Evolutionary conservation across 2,797 vertebrate species (phyloP), one percentile per base, ranked within the genome.

Genomic region (Nasua narica): DNA sequence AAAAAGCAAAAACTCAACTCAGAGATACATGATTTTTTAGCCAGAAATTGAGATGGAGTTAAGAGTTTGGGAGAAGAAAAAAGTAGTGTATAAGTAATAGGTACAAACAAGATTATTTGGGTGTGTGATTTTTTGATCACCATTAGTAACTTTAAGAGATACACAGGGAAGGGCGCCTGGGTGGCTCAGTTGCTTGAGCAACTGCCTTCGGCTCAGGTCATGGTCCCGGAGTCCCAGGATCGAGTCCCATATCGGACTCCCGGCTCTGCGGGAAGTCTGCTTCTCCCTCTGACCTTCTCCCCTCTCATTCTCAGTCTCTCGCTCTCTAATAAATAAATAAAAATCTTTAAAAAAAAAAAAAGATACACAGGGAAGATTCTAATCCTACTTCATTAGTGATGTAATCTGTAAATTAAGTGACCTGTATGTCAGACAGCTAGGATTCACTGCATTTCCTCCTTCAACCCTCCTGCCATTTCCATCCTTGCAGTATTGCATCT

Each of bases 51-150:
- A 92, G 54, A 65, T 46, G 60, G 85, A 95, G 23, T 16, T 65
- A 70, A 81, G n/a, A 52, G 11, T 86, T 90, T 92, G 23, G 19
- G 56, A 76, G 76, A 76, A n/a, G 77, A 37, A 94, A 48, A 81
- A 70, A 77, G 16, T 46, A 65, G 32, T 40, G 3, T 87, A 5
- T 70, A 54, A 56, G 16, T 40, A 54, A 62, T 85, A 65, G 16
- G 8, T 86, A 86, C 46, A 76, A 27, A 74, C 18, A 56, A 9
- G 37, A 27, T 87, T 65, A 29, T 69, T 35, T 50, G 15, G 5
- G 1, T 40, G 15, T 7, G 1, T 40, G 25, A 8, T 58, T 79
- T 83, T 88, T 58, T 37, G 5, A 82, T 54, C 7, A 5, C 18
- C 4, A 6, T 35, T 35, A 27, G 65, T 86, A 60, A 90, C 27